Percentiles rank a stretch among this genome's conserved stretches.
Conservation (phyloP, 1,140 invertebrate species). For the Drosophila eugracilis region DNA sequence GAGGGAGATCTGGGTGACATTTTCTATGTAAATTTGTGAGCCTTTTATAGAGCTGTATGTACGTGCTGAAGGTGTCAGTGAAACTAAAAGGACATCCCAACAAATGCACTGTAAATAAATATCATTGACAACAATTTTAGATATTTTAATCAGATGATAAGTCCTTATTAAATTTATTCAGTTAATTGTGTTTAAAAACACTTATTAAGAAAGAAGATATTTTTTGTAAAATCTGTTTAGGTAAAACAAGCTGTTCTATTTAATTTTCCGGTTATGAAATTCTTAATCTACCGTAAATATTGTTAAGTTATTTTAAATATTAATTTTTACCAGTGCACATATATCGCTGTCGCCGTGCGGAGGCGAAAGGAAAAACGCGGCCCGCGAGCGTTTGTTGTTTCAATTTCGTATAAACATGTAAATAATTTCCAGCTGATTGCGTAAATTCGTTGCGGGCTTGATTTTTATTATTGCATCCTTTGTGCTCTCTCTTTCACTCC, state of each 20-base stretch:
- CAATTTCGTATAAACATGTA: constrained; percentile 83
- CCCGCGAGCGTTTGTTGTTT: constrained; percentile 71
- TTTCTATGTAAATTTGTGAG: constrained; percentile 76
- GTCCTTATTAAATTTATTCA: neutral
- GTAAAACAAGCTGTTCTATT: no score
- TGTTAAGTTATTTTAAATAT: no score
- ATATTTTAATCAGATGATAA: no score
- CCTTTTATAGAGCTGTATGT: constrained; percentile 74
- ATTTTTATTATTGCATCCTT: constrained; percentile 81
- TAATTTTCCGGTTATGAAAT: no score
- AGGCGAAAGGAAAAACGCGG: constrained; percentile 32
- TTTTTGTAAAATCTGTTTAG: no score
- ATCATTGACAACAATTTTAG: no score
- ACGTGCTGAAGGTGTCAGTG: constrained; percentile 38
- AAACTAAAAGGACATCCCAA: constrained; percentile 8
- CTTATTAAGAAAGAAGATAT: no score
- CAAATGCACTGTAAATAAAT: constrained; percentile 9
- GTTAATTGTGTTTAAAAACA: no score
- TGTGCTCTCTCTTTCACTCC: constrained; percentile 18
- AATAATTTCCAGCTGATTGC: constrained; percentile 82
- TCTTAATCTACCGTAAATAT: no score
- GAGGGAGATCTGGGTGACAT: constrained; percentile 36
- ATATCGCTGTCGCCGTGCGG: constrained; percentile 20
- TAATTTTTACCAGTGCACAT: constrained; percentile 34
- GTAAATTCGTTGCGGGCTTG: constrained; percentile 79